These are phyloP conservation scores for Lutjanus argentimaculatus DNA, from an alignment of 2,797 vertebrate species.

Conservation along the genomic window DNA sequence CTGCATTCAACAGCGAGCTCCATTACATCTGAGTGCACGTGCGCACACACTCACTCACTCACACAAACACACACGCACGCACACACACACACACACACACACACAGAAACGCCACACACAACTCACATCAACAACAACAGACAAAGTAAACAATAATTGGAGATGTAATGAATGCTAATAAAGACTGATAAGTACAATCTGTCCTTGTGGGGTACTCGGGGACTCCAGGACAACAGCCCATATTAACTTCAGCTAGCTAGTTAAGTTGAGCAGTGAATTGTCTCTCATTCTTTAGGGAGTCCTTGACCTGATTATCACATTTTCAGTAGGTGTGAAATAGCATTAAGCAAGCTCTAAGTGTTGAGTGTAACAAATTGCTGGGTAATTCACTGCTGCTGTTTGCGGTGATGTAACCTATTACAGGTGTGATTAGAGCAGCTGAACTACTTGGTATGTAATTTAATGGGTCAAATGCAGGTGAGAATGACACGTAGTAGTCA, in stretches of 20 bases:
- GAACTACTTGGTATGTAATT: constrained; percentile 3
- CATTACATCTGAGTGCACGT: background rate
- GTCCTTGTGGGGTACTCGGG: constrained; percentile 25
- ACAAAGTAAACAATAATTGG: constrained; percentile 52
- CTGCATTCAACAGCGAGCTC: constrained; percentile 15
- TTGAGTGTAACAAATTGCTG: constrained; percentile 20
- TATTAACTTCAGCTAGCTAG: constrained; percentile 51
- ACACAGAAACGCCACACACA: background rate
- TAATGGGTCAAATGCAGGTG: background rate
- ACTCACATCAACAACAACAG: constrained; percentile 10
- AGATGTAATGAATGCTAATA: constrained; percentile 56
- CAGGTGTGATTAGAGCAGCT: constrained; percentile 36
- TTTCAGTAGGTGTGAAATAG: constrained; percentile 59
- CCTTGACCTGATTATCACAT: constrained; percentile 68
- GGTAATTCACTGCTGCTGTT: constrained; percentile 47
- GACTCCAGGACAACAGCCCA: constrained; percentile 32
- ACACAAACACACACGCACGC: background rate
- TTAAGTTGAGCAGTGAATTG: constrained; percentile 54
- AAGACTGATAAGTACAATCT: constrained; percentile 49
- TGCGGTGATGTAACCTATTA: constrained; percentile 44
- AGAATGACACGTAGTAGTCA: background rate
- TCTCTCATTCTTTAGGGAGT: constrained; percentile 61
- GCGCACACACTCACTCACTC: background rate
- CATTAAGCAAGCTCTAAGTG: constrained; percentile 44
- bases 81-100: background rate